Conservation (phyloP, 2,113 vertebrate genomes). For the Serinus canaria region DNA sequence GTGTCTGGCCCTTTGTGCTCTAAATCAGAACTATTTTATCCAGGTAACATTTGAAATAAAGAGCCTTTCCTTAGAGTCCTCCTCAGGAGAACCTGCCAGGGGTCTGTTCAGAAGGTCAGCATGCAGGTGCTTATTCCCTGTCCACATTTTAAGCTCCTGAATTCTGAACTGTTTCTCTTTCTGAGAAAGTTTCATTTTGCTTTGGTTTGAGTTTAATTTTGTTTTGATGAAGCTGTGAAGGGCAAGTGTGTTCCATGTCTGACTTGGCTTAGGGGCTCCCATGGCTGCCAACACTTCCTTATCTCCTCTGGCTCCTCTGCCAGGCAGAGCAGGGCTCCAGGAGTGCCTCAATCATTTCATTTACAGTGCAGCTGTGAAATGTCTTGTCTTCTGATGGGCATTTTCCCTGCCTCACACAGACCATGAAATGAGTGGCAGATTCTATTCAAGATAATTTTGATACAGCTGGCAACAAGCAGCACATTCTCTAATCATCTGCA, state of each 20-base stretch:
- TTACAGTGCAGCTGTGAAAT: not conserved
- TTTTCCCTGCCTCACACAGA: not conserved
- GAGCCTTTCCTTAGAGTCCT: not conserved
- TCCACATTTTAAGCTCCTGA: not conserved
- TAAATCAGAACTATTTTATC: not conserved
- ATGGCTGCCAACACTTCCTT: not conserved
- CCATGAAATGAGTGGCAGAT: slow-evolving; percentile 1
- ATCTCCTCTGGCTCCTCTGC: not conserved
- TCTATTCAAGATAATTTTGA: not conserved
- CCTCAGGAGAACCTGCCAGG: not conserved
- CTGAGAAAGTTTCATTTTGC: not conserved
- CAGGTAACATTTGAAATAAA: not conserved
- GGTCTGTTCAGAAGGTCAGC: not conserved
- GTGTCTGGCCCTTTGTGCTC: not conserved
- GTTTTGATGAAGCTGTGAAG: not conserved
- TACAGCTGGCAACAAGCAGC: not conserved
- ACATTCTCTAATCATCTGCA: not conserved
- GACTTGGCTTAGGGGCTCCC: not conserved
- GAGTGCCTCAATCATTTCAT: not conserved
- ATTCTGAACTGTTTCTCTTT: not conserved
- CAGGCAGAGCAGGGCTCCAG: not conserved
- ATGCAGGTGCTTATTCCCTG: not conserved
- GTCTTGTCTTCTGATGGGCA: not conserved
- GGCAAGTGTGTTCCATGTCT: not conserved
- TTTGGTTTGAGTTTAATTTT: not conserved